A percentile compares a stretch with the other conserved stretches of the same genome.
phyloP scores from a whole-genome alignment of 2,888 invertebrate species.

The Drosophila kuntzei region DNA sequence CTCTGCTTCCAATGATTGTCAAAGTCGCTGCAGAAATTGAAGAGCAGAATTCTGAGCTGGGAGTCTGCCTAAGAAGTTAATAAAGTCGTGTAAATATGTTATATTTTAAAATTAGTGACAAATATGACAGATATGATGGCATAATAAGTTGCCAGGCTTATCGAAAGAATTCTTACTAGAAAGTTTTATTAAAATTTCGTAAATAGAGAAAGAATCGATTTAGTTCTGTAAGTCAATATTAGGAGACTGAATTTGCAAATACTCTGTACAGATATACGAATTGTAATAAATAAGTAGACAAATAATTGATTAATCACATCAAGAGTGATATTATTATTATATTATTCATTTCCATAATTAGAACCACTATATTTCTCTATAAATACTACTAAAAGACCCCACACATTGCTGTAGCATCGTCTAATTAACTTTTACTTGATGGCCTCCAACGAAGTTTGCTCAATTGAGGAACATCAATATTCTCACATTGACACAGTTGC shows the following conservation, averaged over 20 bases:
- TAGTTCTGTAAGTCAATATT: too few relatives aligned
- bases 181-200: too few relatives aligned
- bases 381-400: conserved; percentile 4
- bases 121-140: too few relatives aligned
- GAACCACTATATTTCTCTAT: background rate
- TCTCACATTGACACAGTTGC: conserved; percentile 8
- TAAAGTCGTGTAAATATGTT: background rate
- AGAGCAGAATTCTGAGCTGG: background rate
- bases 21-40: background rate
- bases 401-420: conserved; percentile 10
- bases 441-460: conserved; percentile 60
- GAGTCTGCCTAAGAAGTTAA: background rate
- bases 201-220: too few relatives aligned
- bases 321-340: background rate
- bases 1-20: background rate
- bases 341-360: background rate
- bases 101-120: background rate
- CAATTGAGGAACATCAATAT: conserved; percentile 74
- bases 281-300: too few relatives aligned
- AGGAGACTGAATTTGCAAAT: too few relatives aligned
- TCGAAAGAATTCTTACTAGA: too few relatives aligned
- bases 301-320: background rate
- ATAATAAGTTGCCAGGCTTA: too few relatives aligned
- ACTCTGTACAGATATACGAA: too few relatives aligned
- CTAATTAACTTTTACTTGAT: conserved; percentile 57